Base-by-base conservation (phyloP, 2,113 vertebrate species). In the Calyptomena viridis region DNA sequence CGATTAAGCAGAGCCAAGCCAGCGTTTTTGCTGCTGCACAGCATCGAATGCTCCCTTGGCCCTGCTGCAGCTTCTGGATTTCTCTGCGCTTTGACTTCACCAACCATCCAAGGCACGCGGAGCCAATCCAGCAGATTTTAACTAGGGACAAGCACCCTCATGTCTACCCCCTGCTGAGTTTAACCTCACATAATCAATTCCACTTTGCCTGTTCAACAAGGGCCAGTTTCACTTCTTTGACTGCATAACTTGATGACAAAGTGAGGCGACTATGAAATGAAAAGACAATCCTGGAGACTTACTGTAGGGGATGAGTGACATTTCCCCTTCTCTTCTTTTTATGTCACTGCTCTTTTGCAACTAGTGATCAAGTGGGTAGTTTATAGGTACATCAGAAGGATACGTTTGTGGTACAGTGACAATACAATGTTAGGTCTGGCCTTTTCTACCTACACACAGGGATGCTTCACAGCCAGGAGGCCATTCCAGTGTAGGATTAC, bases 171-270 rank as follows among this genome's bases (percentile, higher is more conserved):
- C 35, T 58, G 22, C 37, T 56, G 33, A 9, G 23, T 35, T 92
- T 59, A 81, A 47, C 4, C 4, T 30, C 71, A n/a, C 15, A 2
- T 52, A 9, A 46, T 27, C 46, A 35, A 2, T 18, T 30, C 53
- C 27, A 20, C 63, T 50, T 7, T 11, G 4, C 13, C 47, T 30
- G 27, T 47, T 79, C 58, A 64, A 22, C 18, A 37, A 60, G 12
- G 42, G 23, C 60, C 56, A 7, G 1, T 50, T 79, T 31, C 44
- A 8, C 46, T 37, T 31, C 47, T 44, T 33, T 9, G 33, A 5
- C 44, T 44, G 27, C 3, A 0, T 9, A 37, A 68, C 0, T 0
- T 6, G 50, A 60, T 1, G 9, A 40, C 33, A 23, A 39, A 52
- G 15, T 16, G 39, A 87, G 53, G 21, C 6, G n/a, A 25, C 15